These are phyloP conservation scores for Lanius collurio DNA, from an alignment of 2,113 vertebrate species.

Conservation along the genomic window DNA sequence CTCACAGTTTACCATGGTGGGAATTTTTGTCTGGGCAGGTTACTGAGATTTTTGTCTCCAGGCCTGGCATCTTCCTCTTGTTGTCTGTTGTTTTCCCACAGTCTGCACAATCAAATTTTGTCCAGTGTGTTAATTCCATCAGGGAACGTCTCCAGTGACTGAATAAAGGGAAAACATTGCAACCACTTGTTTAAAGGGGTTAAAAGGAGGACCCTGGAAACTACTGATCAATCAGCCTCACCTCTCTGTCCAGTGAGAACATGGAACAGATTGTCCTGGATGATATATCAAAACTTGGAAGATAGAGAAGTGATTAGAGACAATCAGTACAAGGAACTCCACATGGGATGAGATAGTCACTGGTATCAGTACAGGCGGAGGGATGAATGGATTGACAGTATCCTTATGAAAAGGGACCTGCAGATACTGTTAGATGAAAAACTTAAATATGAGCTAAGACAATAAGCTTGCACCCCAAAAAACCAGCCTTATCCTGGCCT, in stretches of 20 bases:
- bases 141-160: background rate
- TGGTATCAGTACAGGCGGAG: no score
- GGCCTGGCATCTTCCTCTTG: background rate
- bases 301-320: background rate
- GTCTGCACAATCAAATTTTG: background rate
- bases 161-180: background rate
- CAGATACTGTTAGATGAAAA: background rate
- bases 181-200: background rate
- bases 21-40: background rate
- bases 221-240: background rate
- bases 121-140: background rate
- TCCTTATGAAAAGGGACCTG: background rate
- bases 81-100: background rate
- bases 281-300: background rate
- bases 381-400: background rate
- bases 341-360: no score
- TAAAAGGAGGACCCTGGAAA: background rate
- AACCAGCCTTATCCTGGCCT: accelerated
- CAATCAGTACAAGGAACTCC: background rate
- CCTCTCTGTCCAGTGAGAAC: background rate
- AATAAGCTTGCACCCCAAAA: background rate
- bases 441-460: background rate
- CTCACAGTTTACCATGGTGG: background rate
- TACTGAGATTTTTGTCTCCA: background rate
- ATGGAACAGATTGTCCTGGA: background rate